These are phyloP conservation scores for Drosophila vallismaia DNA, from an alignment of 2,888 invertebrate genomes.

Conservation along the genomic window DNA sequence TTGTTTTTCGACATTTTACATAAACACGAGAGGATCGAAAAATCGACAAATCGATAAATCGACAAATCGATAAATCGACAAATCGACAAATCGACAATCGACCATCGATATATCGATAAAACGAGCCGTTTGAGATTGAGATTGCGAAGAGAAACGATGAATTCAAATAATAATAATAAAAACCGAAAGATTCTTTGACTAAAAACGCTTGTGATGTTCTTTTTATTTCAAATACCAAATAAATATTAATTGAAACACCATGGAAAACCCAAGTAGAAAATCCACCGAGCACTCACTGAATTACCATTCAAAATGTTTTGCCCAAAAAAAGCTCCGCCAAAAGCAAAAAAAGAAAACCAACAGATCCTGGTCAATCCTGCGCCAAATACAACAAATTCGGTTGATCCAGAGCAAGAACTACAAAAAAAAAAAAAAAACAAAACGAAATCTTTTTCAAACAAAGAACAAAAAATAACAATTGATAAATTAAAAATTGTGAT, in stretches of 20 bases:
- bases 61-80: slow-evolving; percentile 26
- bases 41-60: too few species aligned
- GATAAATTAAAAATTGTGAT: slow-evolving; percentile 81
- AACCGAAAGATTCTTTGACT: slow-evolving; percentile 83
- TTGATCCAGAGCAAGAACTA: slow-evolving; percentile 22
- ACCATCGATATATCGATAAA: too few species aligned
- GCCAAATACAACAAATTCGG: slow-evolving; percentile 6
- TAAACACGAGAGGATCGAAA: slow-evolving; percentile 35
- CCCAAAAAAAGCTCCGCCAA: slow-evolving; percentile 8
- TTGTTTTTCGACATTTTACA: slow-evolving; percentile 56
- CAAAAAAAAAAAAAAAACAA: slow-evolving; percentile 18
- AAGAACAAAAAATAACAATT: slow-evolving; percentile 44
- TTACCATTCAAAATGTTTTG: slow-evolving; percentile 7
- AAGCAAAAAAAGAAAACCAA: too few species aligned
- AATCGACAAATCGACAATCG: slow-evolving; percentile 15
- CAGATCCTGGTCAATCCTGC: slow-evolving; percentile 3
- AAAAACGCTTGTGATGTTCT: slow-evolving; percentile 84
- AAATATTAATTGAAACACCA: slow-evolving; percentile 10
- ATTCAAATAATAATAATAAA: slow-evolving; percentile 66
- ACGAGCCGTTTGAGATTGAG: slow-evolving; percentile 28
- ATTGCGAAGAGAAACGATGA: slow-evolving; percentile 63
- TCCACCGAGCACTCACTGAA: slow-evolving; percentile 55
- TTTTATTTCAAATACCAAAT: slow-evolving; percentile 60
- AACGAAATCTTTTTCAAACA: slow-evolving; percentile 18
- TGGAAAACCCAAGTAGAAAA: slow-evolving; percentile 31